Percentiles rank a stretch among this genome's conserved stretches.
phyloP scores from a whole-genome alignment of 2,113 vertebrate genomes.

The Hirundichthys speculiger region DNA sequence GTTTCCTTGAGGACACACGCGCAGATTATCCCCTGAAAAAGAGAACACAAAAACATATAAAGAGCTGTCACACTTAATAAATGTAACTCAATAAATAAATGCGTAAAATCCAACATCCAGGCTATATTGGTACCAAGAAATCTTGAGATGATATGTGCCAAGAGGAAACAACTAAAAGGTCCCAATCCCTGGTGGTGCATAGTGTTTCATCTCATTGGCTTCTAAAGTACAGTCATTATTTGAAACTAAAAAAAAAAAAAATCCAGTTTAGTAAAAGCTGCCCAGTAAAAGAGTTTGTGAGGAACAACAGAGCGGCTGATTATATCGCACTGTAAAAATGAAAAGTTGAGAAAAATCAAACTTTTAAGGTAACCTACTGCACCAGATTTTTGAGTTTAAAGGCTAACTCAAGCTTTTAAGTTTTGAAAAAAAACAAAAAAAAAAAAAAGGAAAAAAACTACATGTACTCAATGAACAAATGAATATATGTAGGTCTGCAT shows the following conservation, averaged over 20 bases:
- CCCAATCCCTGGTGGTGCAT: neutral
- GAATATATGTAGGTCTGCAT: too few species aligned
- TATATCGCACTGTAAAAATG: too few species aligned
- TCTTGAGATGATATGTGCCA: neutral
- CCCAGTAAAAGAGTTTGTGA: neutral
- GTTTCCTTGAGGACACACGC: slow-evolving; percentile 90
- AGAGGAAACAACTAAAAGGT: neutral
- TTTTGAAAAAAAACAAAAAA: too few species aligned
- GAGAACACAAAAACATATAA: neutral
- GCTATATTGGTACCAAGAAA: too few species aligned
- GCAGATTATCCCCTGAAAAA: slow-evolving; percentile 88
- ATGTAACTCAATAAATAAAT: too few species aligned
- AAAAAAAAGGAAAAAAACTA: too few species aligned
- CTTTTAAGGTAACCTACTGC: too few species aligned
- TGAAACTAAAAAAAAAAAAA: neutral
- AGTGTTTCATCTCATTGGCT: neutral
- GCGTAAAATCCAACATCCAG: too few species aligned
- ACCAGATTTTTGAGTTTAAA: too few species aligned
- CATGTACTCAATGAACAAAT: too few species aligned
- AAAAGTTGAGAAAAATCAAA: too few species aligned
- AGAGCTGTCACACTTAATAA: neutral
- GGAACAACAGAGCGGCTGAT: neutral
- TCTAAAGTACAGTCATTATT: neutral
- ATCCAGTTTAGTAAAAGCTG: neutral
- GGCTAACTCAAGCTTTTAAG: too few species aligned